These are phyloP conservation scores for Nesidiocoris tenuis DNA, from an alignment of 2,888 invertebrate genomes.

Conservation along the genomic window DNA sequence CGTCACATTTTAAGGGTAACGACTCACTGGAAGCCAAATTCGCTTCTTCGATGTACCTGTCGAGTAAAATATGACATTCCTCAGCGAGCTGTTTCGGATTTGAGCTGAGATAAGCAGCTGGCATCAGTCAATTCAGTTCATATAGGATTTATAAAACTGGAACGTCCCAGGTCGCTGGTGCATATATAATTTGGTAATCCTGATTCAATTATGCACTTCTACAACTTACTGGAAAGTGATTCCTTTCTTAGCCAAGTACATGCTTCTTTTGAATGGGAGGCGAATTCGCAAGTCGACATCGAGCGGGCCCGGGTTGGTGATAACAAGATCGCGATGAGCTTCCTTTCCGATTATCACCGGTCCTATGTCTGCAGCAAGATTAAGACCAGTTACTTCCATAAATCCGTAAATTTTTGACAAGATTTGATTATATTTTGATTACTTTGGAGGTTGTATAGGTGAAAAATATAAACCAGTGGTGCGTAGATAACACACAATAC, in stretches of 20 bases:
- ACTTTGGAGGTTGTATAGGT: too few species aligned
- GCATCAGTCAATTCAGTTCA: too few species aligned
- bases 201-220: too few species aligned
- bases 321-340: neutral
- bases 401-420: too few species aligned
- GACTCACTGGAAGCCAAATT: slow-evolving; percentile 1
- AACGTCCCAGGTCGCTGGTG: too few species aligned
- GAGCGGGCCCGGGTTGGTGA: slow-evolving; percentile 10
- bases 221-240: slow-evolving; percentile 29
- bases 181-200: too few species aligned
- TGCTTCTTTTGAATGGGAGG: slow-evolving; percentile 6
- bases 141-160: too few species aligned
- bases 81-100: neutral
- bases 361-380: slow-evolving; percentile 11
- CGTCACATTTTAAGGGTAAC: neutral
- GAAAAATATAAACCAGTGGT: too few species aligned
- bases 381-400: neutral
- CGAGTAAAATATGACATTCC: slow-evolving; percentile 1
- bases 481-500: too few species aligned
- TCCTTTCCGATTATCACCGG: slow-evolving; percentile 12
- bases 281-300: slow-evolving; percentile 7
- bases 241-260: slow-evolving; percentile 13
- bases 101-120: too few species aligned
- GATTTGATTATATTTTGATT: too few species aligned
- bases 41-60: neutral